These are phyloP conservation scores for Podabrus alpinus DNA, from an alignment of 2,888 invertebrate species.

Conservation along the genomic window DNA sequence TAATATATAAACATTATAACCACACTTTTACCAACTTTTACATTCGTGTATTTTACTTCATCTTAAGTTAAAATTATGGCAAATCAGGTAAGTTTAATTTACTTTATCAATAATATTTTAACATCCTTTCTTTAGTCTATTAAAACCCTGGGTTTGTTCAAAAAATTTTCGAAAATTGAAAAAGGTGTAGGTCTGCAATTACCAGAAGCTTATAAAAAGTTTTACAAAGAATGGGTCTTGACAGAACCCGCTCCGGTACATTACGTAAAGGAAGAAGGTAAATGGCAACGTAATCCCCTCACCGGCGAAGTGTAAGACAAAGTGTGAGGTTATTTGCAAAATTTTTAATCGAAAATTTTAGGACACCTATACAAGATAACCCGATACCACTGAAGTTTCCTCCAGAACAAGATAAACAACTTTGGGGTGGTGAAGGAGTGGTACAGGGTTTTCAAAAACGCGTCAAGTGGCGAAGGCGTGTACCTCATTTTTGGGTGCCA, in stretches of 20 bases:
- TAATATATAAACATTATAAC: not conserved
- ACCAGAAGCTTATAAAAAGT: slow-evolving; percentile 83
- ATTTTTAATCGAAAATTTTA: slow-evolving; percentile 38
- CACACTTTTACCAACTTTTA: not conserved
- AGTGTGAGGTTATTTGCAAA: not conserved
- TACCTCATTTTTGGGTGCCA: slow-evolving; percentile 90
- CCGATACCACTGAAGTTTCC: slow-evolving; percentile 79
- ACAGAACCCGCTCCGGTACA: slow-evolving; percentile 65
- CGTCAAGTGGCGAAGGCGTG: slow-evolving; percentile 63
- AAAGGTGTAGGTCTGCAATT: slow-evolving; percentile 70
- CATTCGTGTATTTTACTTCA: not conserved
- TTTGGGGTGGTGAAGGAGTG: slow-evolving; percentile 97
- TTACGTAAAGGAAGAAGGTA: slow-evolving; percentile 74
- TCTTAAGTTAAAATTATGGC: slow-evolving; percentile 1
- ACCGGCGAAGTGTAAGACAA: slow-evolving; percentile 71
- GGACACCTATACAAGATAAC: slow-evolving; percentile 73
- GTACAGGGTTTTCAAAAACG: slow-evolving; percentile 84
- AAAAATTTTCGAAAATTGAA: slow-evolving; percentile 57
- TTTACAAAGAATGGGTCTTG: slow-evolving; percentile 83
- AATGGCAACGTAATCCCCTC: slow-evolving; percentile 72
- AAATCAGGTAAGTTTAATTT: slow-evolving; percentile 9
- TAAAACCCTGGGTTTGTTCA: slow-evolving; percentile 48
- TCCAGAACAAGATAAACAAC: slow-evolving; percentile 76
- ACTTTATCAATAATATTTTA: not conserved
- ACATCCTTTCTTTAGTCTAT: slow-evolving; percentile 36